Percentiles rank a stretch among this genome's conserved stretches.
phyloP scores from a whole-genome alignment of 2,113 vertebrate genomes.

The Sakesphorus luctuosus region DNA sequence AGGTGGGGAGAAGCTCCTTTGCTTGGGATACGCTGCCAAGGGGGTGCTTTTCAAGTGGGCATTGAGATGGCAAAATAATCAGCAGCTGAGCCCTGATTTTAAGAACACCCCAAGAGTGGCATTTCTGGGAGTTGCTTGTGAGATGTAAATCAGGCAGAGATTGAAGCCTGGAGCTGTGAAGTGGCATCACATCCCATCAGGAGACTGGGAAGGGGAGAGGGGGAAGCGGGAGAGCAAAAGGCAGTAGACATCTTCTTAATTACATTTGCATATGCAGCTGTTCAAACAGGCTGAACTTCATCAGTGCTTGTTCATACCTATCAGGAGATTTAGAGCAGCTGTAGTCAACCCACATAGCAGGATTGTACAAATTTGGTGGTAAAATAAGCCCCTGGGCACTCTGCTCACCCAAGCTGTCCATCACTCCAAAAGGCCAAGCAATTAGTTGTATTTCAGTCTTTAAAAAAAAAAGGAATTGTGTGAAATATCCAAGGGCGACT shows the following conservation, averaged over 20 bases:
- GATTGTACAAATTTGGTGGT: constrained; percentile 11
- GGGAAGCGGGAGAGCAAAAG: background rate
- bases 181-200: background rate
- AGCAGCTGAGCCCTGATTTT: background rate
- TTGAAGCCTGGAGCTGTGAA: background rate
- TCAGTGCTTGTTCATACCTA: constrained; percentile 37
- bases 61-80: background rate
- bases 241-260: constrained; percentile 35
- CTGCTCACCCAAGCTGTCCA: constrained; percentile 23
- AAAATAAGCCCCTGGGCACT: background rate
- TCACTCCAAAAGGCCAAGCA: constrained; percentile 42
- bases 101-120: background rate
- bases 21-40: rapidly evolving
- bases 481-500: background rate
- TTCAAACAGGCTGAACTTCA: constrained; percentile 63
- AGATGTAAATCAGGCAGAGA: background rate
- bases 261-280: constrained; percentile 69
- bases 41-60: background rate
- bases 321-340: constrained; percentile 36
- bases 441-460: constrained; percentile 46
- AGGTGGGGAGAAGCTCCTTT: background rate
- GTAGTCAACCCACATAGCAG: background rate
- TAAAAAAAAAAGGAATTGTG: background rate
- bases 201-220: background rate
- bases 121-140: background rate